Base-by-base conservation (phyloP, 2,797 vertebrate species). In the Anguilla pacifica region DNA sequence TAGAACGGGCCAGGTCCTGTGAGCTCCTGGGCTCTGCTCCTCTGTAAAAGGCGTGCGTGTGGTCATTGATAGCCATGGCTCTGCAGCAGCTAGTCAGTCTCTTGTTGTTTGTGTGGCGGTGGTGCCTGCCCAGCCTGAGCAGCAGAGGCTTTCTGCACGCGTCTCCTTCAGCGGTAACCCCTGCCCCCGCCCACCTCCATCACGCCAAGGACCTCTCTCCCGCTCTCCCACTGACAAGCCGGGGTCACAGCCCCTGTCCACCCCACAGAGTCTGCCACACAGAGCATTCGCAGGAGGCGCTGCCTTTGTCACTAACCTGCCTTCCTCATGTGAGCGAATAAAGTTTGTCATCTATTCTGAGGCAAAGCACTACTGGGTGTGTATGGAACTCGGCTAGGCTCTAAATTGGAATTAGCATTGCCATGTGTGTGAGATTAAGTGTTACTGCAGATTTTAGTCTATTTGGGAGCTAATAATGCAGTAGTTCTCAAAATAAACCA, bases 61-160 rank as follows among this genome's bases (percentile, higher is more conserved):
- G 25, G 84, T 15, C 55, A 15, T 53, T 35, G 35, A 17, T 61
- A 35, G 74, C 77, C 19, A 35, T 39, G 9, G 10, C 88, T 22
- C 59, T 46, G 61, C 57, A 86, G 51, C 70, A 84, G 31, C 43
- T 6, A 39, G 88, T 57, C 79, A 39, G 11, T 86, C n/a, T 72
- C 85, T 25, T 74, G 15, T 55, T 83, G 86, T 82, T 87, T 43
- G 25, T 19, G 43, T 82, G 64, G 43, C 19, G 13, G 57, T 51
- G 39, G 46, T 25, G 13, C n/a, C 43, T 15, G 85, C 86, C 70
- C 17, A 83, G 64, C 83, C 35, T 57, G 49, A 31, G 64, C 15
- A 43, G 61, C 55, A 51, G 57, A 64, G 57, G 59, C 46, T 64
- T 79, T 49, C 25, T 53, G 51, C 15, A 35, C 51, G 31, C 39